Conservation (phyloP, 2,797 vertebrate genomes). For the Echiichthys vipera region DNA sequence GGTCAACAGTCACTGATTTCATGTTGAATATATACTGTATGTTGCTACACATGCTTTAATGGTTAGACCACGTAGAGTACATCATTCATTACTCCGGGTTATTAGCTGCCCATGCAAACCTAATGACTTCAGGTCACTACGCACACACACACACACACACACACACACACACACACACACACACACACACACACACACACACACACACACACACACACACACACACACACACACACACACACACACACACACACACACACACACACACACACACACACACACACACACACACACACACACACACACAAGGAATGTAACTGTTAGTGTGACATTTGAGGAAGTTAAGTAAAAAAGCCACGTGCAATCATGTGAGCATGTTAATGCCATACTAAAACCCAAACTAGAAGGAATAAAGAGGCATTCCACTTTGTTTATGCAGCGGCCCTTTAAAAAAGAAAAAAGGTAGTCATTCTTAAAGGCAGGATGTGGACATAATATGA, state of each 20-base stretch:
- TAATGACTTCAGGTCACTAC: conserved; percentile 37
- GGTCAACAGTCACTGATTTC: neutral
- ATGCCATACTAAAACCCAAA: conserved; percentile 15
- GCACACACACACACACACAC: conserved; percentile 13
- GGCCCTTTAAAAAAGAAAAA: neutral
- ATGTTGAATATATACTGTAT: neutral
- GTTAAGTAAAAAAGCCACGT: conserved; percentile 40
- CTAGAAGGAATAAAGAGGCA: conserved; percentile 10
- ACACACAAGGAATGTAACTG: conserved; percentile 35
- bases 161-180: too few relatives aligned
- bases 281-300: too few relatives aligned
- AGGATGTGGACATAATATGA: conserved; percentile 14
- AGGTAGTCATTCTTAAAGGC: neutral
- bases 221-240: too few relatives aligned
- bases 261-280: too few relatives aligned
- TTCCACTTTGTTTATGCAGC: conserved; percentile 15
- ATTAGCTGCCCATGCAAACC: conserved; percentile 11
- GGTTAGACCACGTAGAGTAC: neutral
- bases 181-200: too few relatives aligned
- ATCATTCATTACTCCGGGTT: conserved; percentile 21
- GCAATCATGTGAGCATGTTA: conserved; percentile 45
- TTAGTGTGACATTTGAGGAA: conserved; percentile 56
- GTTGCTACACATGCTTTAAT: neutral
- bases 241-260: too few relatives aligned
- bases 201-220: too few relatives aligned